Percentiles rank a stretch among this genome's conserved stretches.
Evolutionary conservation across 2,113 vertebrate species (phyloP).

Genomic region (Orthonyx spaldingii): DNA sequence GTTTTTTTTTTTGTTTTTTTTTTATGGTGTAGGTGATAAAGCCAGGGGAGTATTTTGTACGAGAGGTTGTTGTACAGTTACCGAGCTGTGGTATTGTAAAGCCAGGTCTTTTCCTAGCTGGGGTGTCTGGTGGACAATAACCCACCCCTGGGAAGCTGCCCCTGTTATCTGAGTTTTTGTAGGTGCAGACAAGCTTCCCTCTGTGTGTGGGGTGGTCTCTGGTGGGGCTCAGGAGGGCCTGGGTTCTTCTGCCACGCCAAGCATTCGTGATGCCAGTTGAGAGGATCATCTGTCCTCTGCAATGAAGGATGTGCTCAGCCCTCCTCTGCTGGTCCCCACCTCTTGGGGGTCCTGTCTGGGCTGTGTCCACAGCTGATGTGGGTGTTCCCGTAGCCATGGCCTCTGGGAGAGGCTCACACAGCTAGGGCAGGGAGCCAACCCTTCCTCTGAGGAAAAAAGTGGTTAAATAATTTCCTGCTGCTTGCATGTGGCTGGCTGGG

Average conservation of each 20-base stretch:
- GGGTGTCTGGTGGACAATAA: background rate
- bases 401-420: background rate
- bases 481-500: background rate
- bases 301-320: background rate
- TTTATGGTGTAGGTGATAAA: background rate
- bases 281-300: background rate
- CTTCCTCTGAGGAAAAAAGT: background rate
- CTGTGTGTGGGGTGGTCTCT: fast-evolving
- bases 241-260: background rate
- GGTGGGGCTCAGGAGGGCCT: background rate
- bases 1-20: background rate
- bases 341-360: background rate
- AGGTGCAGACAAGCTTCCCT: background rate
- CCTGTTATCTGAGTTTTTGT: background rate
- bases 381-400: fast-evolving
- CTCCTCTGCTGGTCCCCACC: background rate
- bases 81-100: conserved; percentile 4
- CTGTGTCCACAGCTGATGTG: fast-evolving
- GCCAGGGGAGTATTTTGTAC: conserved; percentile 1
- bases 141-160: background rate
- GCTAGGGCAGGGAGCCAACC: background rate
- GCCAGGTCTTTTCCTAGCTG: background rate
- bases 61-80: background rate
- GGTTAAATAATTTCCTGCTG: background rate
- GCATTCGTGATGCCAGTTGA: too few relatives aligned